A percentile compares a stretch with the other conserved stretches of the same genome.
Conservation (phyloP, 2,797 vertebrate genomes). For the Sphenopsis melanotis region DNA sequence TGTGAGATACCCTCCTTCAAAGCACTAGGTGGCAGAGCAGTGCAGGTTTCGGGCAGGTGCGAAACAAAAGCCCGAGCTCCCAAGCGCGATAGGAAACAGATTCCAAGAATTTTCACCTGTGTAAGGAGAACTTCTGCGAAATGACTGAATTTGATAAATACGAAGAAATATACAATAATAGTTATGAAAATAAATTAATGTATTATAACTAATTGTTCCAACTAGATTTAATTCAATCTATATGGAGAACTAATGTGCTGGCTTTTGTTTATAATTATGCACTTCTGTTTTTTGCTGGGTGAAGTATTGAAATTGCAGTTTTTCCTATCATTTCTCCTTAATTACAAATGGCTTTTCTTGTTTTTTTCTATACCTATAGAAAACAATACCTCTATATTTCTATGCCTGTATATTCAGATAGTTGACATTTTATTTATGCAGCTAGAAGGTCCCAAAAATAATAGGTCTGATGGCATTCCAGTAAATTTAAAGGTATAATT, state of each 20-base stretch:
- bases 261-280: background rate
- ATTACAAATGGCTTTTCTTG: background rate
- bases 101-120: background rate
- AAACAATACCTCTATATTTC: background rate
- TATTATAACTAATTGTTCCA: background rate
- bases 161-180: background rate
- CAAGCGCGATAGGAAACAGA: background rate
- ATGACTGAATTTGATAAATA: background rate
- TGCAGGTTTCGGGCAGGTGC: background rate
- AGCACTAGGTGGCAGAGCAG: constrained; percentile 38
- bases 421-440: background rate
- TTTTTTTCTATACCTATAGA: background rate
- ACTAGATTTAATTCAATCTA: background rate
- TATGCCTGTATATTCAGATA: background rate
- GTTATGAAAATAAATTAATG: background rate
- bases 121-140: background rate
- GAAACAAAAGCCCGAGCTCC: background rate
- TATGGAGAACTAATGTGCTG: rapidly evolving
- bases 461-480: background rate
- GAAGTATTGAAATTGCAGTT: background rate
- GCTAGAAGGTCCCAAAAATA: background rate
- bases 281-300: background rate
- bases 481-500: background rate
- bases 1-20: background rate
- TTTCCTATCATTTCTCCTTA: background rate